Base-by-base conservation (phyloP, 2,113 vertebrate species). In the Morone saxatilis region DNA sequence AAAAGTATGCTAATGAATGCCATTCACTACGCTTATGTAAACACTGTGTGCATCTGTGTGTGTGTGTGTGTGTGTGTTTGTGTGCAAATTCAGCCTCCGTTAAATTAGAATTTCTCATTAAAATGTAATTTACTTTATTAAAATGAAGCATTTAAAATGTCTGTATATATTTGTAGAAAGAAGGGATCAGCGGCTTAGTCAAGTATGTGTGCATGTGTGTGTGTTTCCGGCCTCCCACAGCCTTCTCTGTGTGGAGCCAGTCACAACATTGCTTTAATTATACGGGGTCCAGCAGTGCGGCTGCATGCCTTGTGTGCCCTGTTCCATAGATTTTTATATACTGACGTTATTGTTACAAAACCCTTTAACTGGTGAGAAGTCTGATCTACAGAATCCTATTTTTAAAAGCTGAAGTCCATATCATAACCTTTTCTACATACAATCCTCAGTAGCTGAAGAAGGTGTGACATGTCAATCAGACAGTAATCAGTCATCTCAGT, bases 241-340 rank as follows among this genome's bases (percentile, higher is more conserved):
- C 51, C 78, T 4, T 67, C 78, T 82, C 80, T 85, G 80, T 83
- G 77, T 85, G 89, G 76, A 84, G 75, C 77, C 86, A 89, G 87
- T 93, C 89, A 91, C 83, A 91, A 91, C 88, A 86, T 54, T 60
- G 83, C 83, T 89, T 88, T 88, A 86, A 94, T 93, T 90, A 93
- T 74, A 78, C 47, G 85, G 86, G 12, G 78, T 80, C 80, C 74
- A 78, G 80, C 72, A 67, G 90, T 70, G 90, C 20, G 75, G 81
- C 80, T 88, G 51, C 61, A 71, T 74, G 87, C 84, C 82, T 80
- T 71, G 63, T 89, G 83, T 73, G 71, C 56, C 76, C 65, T 76
- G 40, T 71, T 83, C 66, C 77, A 72, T 80, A 65, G 63, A 78
- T 89, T 86, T 87, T 68, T 70, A 47, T 43, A 65, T 85, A 38